Base-by-base conservation (phyloP, 2,888 invertebrate species). In the Caenorhabditis panamensis region DNA sequence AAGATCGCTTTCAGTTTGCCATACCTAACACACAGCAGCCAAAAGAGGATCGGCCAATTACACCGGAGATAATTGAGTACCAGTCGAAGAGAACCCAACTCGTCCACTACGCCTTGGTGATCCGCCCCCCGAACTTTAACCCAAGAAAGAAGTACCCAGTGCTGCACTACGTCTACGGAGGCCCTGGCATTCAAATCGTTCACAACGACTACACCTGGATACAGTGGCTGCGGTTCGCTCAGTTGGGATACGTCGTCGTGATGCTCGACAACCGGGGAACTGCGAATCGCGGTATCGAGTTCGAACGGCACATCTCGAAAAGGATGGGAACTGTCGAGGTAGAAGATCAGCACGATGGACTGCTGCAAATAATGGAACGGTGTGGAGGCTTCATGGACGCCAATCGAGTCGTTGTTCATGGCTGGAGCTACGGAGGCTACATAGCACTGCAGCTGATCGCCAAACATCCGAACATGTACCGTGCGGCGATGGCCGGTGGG, bases 381-480 rank as follows among this genome's bases (percentile, higher is more conserved):
- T 64, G 49, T 18, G 79, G 67, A 31, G 95, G 95, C 53, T 96
- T 95, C 88, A 95, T 99, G 82, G 99, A 99, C 91, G 93, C 96
- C 93, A 94, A 94, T 86, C 93, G 98, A 58, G 94, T 99, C 16
- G 97, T 96, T 0, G 95, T 99, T 87, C 96, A 96, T 91, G 99
- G 99, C 0, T 99, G 98, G 97, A 97, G 97, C 53, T 99, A 99
- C 91, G 99, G 98, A 93, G 99, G 98, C 31, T 99, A 98, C 92
- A 93, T 99, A 44, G 96, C 97, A 79, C 93, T 99, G 31, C 95
- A 97, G 94, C 97, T 95, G 0, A 93, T 99, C 54, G 95, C 95
- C 79, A 96, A 96, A 84, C 94, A 95, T 91, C 96, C 97, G 0
- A 94, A 96, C 89, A 95, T 89, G 8, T 90, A 89, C 62, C 83